Evolutionary conservation across 2,797 vertebrate genomes (phyloP), one percentile per base, ranked within the genome.

Genomic region (Phalloptychus januarius): DNA sequence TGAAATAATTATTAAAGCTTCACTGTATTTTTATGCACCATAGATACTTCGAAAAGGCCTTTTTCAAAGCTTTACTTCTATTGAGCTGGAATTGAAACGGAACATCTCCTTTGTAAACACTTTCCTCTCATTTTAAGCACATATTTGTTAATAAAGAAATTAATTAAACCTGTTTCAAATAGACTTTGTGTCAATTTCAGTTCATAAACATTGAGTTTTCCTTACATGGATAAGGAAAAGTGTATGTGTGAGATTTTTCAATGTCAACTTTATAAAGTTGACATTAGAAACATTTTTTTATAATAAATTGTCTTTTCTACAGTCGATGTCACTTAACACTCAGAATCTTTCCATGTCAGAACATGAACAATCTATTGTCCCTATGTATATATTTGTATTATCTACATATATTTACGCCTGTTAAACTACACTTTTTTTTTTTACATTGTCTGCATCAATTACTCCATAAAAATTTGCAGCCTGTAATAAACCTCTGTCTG

Each of bases 81-180:
- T 78, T 80, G 36, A 5, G n/a, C 54, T 52, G 10, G 28, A 48
- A 48, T 52, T 67, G 2, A 46, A 75, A 36, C 12, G 0, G 20
- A 15, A 56, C 4, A 23, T 75, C 54, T 83, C 4, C 11, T 36
- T 25, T 38, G 48, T 38, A 54, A 73, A 73, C 44, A 40, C 36
- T 40, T 2, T 67, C 18, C 36, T 65, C 16, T 40, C 3, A 38
- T 67, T 67, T 25, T 25, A 25, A 67, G 23, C 6, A 18, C 40
- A 40, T 67, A 42, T 44, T 69, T 40, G 33, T 38, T 25, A 18
- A 63, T 4, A 52, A 74, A 28, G 20, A 69, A 11, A 72, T 79
- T 3, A 89, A 80, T 81, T 86, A 88, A 86, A 58, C 7, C 0
- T 20, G 0, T 71, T 87, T 74, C 54, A 6, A 84, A 85, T 70